Evolutionary conservation across 2,113 vertebrate genomes (phyloP).

Genomic region (Nothocercus julius): DNA sequence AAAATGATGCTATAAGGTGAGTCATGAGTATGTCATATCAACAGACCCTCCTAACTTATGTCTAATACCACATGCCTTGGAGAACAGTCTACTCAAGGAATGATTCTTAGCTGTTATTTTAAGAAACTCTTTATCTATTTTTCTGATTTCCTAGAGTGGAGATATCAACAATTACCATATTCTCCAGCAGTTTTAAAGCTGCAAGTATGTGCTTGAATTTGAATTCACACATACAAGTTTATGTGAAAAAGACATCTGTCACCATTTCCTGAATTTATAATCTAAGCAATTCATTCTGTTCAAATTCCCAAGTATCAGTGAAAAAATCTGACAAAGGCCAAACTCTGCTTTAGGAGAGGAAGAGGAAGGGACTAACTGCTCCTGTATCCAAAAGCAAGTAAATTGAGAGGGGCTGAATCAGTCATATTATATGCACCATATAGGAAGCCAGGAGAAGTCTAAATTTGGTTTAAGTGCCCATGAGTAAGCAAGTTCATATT

Average conservation of each 20-base stretch:
- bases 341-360: neutral
- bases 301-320: neutral
- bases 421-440: rapidly evolving
- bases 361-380: neutral
- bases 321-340: neutral
- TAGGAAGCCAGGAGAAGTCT: neutral
- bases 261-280: neutral
- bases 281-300: neutral
- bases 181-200: neutral
- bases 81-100: neutral
- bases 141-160: neutral
- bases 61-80: neutral
- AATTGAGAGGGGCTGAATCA: constrained; percentile 4
- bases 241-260: neutral
- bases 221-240: neutral
- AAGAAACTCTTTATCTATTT: neutral
- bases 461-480: neutral
- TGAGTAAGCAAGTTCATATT: neutral
- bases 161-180: neutral
- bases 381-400: neutral
- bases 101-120: neutral
- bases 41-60: neutral
- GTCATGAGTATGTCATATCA: neutral
- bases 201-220: neutral
- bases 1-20: neutral